Percentiles rank a stretch among this genome's conserved stretches.
Conservation (phyloP, 2,113 vertebrate species). For the Sarotherodon lohbergeri region DNA sequence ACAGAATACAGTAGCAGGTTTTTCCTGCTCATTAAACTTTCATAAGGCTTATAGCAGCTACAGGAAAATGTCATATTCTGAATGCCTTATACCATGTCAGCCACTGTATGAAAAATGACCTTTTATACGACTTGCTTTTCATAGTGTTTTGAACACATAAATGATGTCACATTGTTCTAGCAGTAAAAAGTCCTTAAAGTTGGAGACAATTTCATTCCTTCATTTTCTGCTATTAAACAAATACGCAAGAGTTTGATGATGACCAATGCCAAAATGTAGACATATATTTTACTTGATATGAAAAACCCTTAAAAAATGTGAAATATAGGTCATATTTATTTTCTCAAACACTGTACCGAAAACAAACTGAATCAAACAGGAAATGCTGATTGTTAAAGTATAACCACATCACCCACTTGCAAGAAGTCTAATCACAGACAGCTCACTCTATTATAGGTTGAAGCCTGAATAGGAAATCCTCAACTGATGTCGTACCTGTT, state of each 20-base stretch:
- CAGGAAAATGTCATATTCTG: constrained; percentile 16
- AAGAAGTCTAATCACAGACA: neutral
- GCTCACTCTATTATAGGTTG: neutral
- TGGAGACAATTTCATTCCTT: neutral
- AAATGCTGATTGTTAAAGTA: neutral
- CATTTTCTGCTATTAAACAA: neutral
- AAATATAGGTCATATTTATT: neutral
- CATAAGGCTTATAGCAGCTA: constrained; percentile 5
- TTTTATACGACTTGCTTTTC: neutral
- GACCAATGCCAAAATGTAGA: neutral
- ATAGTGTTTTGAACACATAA: neutral
- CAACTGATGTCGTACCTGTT: accelerated
- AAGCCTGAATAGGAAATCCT: neutral
- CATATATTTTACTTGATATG: neutral
- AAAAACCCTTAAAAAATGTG: neutral
- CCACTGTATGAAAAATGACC: neutral
- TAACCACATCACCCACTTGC: neutral
- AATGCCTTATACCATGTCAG: neutral
- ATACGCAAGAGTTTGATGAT: neutral
- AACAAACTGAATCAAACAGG: neutral
- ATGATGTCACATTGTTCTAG: neutral
- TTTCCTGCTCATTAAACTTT: constrained; percentile 46
- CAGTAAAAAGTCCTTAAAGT: neutral
- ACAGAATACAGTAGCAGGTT: constrained; percentile 18
- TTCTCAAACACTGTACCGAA: neutral